Evolutionary conservation across 2,113 vertebrate genomes (phyloP).

Genomic region (Opisthocomus hoazin): DNA sequence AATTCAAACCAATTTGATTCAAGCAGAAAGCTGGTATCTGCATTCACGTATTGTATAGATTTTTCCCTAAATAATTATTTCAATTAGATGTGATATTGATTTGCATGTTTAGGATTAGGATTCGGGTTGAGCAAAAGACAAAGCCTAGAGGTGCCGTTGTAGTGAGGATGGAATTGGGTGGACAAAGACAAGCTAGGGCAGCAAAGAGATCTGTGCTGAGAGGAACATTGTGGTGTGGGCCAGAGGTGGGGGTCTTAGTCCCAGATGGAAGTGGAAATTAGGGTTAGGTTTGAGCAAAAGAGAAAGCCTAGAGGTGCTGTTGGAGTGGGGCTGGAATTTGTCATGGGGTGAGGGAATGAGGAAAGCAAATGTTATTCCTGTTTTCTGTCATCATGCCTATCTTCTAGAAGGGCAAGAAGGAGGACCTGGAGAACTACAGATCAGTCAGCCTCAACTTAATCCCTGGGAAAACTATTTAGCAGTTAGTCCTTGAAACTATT

Average conservation of each 20-base stretch:
- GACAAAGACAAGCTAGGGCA: neutral
- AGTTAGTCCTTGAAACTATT: neutral
- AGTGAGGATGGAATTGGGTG: neutral
- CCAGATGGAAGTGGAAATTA: neutral
- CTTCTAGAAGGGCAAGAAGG: neutral
- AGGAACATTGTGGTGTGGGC: neutral
- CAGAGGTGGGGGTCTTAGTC: neutral
- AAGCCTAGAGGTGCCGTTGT: neutral
- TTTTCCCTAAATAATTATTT: neutral
- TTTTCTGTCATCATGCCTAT: neutral
- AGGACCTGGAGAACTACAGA: neutral
- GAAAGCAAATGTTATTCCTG: neutral
- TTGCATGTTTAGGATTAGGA: neutral
- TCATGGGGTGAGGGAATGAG: neutral
- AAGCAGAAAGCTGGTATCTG: neutral
- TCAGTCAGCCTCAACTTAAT: neutral
- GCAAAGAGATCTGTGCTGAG: neutral
- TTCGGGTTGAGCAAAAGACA: neutral
- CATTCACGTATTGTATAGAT: neutral
- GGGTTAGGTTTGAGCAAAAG: neutral
- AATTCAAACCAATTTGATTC: neutral
- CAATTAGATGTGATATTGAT: neutral
- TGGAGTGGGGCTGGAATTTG: neutral
- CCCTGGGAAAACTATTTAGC: neutral
- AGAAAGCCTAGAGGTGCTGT: neutral